Base-by-base conservation (phyloP, 2,888 invertebrate species). In the Hoplodrina blanda region DNA sequence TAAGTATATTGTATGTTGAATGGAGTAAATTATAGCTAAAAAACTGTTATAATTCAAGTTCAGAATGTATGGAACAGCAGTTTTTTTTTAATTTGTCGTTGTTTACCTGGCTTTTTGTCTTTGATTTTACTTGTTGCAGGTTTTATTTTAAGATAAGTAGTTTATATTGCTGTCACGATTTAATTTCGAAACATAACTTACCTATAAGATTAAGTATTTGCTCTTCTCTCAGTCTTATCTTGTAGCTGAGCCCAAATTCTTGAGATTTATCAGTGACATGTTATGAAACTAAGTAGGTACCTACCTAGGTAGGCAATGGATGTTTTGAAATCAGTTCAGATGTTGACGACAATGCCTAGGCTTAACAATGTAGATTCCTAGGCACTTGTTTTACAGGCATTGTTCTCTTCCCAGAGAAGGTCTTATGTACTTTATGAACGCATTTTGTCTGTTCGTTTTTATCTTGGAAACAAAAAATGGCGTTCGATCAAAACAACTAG, bases 241-340 rank as follows among this genome's bases (percentile, higher is more conserved):
- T 4, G 0, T 10, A 53, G 5, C n/a, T 49, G 11, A 19, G 50
- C 53, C 41, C 37, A 44, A 76, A 61, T 76, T 67, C 53, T 59
- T 59, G n/a, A 57, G 68, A 61, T 76, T 62, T 76, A 76, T 76
- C 76, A 33, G 33, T 67, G 76, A 76, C 53, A 59, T 46, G 13
- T 7, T 50, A 50, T 60, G 60, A 76, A 33, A 59, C 33, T 46
- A 20, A 15, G 46, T 17, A 46, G 6, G 17, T 46, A 46, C 15
- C 41, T 41, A 33, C 8, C 7, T 33, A 33, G 7, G 33, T 33
- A 33, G 25, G 6, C 41, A 57, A 62, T 76, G 61, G 37, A 61
- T 62, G 15, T 76, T 81, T 66, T 76, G 75, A 67, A 56, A 80
- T 76, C 30, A 41, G 11, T n/a, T 49, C 60, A 67, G 52, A 41